These are phyloP conservation scores for Melospiza melodia DNA, from an alignment of 2,113 vertebrate species.

Conservation along the genomic window DNA sequence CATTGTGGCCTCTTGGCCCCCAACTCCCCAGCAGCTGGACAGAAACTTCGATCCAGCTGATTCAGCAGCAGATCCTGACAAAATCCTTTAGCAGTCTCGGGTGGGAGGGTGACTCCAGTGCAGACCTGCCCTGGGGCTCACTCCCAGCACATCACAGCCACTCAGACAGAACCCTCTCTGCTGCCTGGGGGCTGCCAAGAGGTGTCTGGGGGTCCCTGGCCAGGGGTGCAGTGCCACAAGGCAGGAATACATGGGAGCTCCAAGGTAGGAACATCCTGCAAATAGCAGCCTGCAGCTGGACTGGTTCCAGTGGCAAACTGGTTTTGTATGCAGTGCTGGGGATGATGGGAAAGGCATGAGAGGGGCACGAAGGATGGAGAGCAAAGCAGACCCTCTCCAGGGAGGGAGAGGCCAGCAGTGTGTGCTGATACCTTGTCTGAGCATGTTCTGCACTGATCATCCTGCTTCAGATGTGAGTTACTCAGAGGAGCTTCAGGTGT, in stretches of 20 bases:
- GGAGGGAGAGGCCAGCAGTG: not conserved
- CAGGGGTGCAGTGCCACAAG: not conserved
- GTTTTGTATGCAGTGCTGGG: not conserved
- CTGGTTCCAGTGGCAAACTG: not conserved
- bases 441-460: not conserved
- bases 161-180: not conserved
- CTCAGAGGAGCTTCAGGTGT: not conserved
- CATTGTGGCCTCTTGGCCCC: conserved; percentile 1
- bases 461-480: not conserved
- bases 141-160: not conserved
- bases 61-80: conserved; percentile 7
- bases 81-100: not conserved
- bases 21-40: conserved; percentile 1
- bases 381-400: not conserved
- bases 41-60: not conserved
- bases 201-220: not conserved
- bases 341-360: not conserved
- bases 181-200: not conserved
- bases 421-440: not conserved
- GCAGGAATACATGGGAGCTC: not conserved
- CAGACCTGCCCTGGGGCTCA: fast-evolving
- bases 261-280: not conserved
- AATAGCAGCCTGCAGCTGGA: fast-evolving
- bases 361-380: not conserved
- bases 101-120: not conserved